Base-by-base conservation (phyloP, 1,140 invertebrate species). In the Drosophila pruinosa region DNA sequence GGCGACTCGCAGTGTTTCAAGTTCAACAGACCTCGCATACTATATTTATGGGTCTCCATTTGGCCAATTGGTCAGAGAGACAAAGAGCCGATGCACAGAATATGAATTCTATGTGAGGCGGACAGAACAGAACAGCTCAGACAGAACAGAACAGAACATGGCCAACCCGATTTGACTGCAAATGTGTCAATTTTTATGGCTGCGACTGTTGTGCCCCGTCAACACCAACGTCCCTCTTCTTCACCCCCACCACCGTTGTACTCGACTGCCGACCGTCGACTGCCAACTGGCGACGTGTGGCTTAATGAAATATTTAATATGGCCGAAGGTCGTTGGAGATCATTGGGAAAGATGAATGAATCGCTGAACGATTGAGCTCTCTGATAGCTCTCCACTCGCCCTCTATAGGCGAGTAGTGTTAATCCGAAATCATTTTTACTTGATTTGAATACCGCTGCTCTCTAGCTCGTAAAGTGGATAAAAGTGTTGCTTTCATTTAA, bases 401-500 rank as follows among this genome's bases (percentile, higher is more conserved):
- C 14, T 17, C 3, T 39, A 12, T 38, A 39, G 7, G n/a, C 8
- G 12, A 6, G 3, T 34, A 12, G 31, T 34, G 31, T 34, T 34
- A 34, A 34, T 34, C 12, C 5, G 31, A 34, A 34, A n/a, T n/a
- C n/a, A n/a, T 34, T 34, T 10, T 34, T 34, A 12, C n/a, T 4
- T 12, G 31, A 34, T 34, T 34, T 34, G 3, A 2, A 10, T 31
- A 12, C 12, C 6, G 31, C 4, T n/a, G n/a, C n/a, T n/a, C n/a
- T n/a, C n/a, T n/a, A n/a, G n/a, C 26, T 28, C 6, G 12, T 80
- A 61, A 88, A 82, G 52, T n/a, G 70, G 41, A 48, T 15, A 34
- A 86, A 81, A 86, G 77, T 86, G 77, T 86, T 86, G 74, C 63
- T 61, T 82, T 70, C 81, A 88, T 88, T 88, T 78, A 64, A 68